Conservation (phyloP, 2,888 invertebrate species). For the Netelia inedita region DNA sequence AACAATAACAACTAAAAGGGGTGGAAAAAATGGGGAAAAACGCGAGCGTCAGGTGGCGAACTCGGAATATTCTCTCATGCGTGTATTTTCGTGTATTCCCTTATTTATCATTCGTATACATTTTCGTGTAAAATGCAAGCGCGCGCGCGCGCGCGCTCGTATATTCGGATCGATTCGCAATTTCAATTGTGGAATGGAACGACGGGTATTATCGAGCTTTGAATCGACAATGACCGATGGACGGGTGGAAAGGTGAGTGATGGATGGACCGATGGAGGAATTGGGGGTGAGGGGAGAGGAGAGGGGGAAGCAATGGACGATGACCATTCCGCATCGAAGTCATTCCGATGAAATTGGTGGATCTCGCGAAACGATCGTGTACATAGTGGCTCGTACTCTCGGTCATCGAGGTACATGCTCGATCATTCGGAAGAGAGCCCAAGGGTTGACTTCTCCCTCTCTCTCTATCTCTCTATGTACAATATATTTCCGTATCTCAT, state of each 20-base stretch:
- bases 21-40: neutral
- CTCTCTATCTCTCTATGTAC: slow-evolving; percentile 3
- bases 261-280: slow-evolving; percentile 1
- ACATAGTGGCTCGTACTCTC: slow-evolving; percentile 27
- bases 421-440: slow-evolving; percentile 59
- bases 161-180: slow-evolving; percentile 47
- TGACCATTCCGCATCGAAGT: slow-evolving; percentile 44
- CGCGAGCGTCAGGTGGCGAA: neutral
- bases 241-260: slow-evolving; percentile 3
- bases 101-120: slow-evolving; percentile 3
- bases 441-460: slow-evolving; percentile 36
- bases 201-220: slow-evolving; percentile 46
- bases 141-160: neutral
- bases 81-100: neutral
- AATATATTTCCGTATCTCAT: neutral
- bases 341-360: slow-evolving; percentile 53
- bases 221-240: slow-evolving; percentile 39
- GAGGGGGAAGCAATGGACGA: slow-evolving; percentile 14
- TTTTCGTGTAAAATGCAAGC: neutral
- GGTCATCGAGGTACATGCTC: slow-evolving; percentile 30
- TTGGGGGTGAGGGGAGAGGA: no score
- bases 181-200: slow-evolving; percentile 26
- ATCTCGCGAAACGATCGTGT: slow-evolving; percentile 40
- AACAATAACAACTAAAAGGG: neutral
- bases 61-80: neutral